Percentiles rank a stretch among this genome's conserved stretches.
Evolutionary conservation across 2,113 vertebrate genomes (phyloP).

Genomic region (Cynopterus brachyotis): DNA sequence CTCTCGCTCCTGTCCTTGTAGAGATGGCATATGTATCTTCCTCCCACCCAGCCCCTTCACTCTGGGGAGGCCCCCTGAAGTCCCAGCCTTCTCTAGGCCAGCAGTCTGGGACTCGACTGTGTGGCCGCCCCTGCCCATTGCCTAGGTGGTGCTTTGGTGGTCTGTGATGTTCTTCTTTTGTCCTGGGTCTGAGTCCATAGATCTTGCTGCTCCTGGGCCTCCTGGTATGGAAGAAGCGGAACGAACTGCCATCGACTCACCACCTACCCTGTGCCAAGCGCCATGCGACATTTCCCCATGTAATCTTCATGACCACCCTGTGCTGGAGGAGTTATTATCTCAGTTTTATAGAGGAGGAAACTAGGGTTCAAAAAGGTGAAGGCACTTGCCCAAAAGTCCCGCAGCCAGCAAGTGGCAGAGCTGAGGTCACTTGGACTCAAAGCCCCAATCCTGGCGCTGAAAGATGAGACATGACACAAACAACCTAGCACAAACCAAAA

Average conservation of each 20-base stretch:
- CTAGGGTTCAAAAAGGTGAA: not conserved
- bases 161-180: not conserved
- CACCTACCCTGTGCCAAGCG: no score
- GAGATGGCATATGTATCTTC: not conserved
- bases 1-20: fast-evolving
- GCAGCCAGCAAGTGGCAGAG: not conserved
- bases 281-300: fast-evolving
- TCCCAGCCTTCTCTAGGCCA: not conserved
- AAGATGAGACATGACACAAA: slow-evolving; percentile 31
- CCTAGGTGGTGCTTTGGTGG: fast-evolving
- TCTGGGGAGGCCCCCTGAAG: not conserved
- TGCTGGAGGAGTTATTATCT: not conserved
- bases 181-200: not conserved
- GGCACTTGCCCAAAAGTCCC: not conserved
- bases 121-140: fast-evolving
- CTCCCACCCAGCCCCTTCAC: not conserved
- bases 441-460: not conserved
- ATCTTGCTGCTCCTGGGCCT: not conserved
- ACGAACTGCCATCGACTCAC: fast-evolving
- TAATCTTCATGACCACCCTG: not conserved
- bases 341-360: not conserved
- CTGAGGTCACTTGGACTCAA: not conserved
- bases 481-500: slow-evolving; percentile 33
- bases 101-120: not conserved
- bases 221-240: not conserved